These are phyloP conservation scores for Melipona bicolor DNA, from an alignment of 2,888 invertebrate species.

Conservation along the genomic window DNA sequence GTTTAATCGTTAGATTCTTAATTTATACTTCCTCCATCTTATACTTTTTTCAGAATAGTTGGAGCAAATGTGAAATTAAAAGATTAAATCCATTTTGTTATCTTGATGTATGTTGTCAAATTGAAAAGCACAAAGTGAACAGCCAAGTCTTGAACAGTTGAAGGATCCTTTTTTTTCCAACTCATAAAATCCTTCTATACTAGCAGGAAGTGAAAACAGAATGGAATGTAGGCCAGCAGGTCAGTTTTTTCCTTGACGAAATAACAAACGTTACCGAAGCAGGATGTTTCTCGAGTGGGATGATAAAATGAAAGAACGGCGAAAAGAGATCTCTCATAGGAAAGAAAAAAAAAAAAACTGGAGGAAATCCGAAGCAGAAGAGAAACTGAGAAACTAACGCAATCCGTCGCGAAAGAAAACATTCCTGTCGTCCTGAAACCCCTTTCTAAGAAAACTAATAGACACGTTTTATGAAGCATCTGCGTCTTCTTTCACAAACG, in stretches of 20 bases:
- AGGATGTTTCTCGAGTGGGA: constrained; percentile 28
- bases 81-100: background rate
- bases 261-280: constrained; percentile 49
- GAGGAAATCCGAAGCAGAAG: constrained; percentile 20
- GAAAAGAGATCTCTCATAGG: constrained; percentile 23
- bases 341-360: constrained; percentile 15
- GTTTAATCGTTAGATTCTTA: background rate
- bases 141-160: constrained; percentile 33
- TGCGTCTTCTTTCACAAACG: background rate
- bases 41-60: no score
- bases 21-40: fast-evolving
- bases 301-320: constrained; percentile 37
- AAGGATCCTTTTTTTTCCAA: constrained; percentile 32
- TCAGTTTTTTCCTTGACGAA: constrained; percentile 47
- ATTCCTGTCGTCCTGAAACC: background rate
- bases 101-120: background rate
- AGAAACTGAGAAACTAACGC: constrained; percentile 15
- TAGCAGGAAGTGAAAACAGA: constrained; percentile 63
- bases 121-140: background rate
- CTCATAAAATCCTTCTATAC: constrained; percentile 40
- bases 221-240: constrained; percentile 59
- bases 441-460: background rate
- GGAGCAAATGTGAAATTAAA: background rate
- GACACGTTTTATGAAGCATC: no score
- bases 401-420: constrained; percentile 21